Evolutionary conservation across 2,797 vertebrate genomes (phyloP).

Genomic region (Sebastiscus tertius): DNA sequence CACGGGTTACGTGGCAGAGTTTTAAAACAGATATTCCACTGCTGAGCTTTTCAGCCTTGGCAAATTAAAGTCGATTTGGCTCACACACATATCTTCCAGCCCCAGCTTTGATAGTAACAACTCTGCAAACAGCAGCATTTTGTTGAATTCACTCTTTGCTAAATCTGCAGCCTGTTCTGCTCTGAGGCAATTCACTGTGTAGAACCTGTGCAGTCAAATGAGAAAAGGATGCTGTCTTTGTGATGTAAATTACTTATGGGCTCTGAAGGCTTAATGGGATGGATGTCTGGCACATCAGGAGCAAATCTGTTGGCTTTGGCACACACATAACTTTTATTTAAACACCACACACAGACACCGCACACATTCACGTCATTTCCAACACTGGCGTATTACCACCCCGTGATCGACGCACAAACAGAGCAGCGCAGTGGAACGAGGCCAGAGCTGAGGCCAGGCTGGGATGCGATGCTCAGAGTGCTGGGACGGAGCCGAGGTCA

Average conservation of each 20-base stretch:
- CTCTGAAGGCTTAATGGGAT: constrained; percentile 64
- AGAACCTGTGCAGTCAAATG: constrained; percentile 41
- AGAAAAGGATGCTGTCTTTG: constrained; percentile 59
- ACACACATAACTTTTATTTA: constrained; percentile 38
- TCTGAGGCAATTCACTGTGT: constrained; percentile 33
- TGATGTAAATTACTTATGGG: constrained; percentile 70
- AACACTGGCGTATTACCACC: not conserved
- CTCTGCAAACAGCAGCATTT: constrained; percentile 49
- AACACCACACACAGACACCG: constrained; percentile 37
- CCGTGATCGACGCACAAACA: not conserved
- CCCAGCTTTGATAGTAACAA: constrained; percentile 44
- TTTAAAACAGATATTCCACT: constrained; percentile 37
- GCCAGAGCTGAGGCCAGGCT: constrained; percentile 40
- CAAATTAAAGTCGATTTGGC: constrained; percentile 46
- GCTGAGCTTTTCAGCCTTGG: constrained; percentile 27
- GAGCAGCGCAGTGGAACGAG: constrained; percentile 8
- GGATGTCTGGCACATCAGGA: constrained; percentile 67
- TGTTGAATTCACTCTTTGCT: constrained; percentile 9
- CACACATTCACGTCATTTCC: constrained; percentile 26
- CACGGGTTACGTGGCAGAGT: constrained; percentile 44
- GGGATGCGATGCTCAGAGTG: constrained; percentile 21
- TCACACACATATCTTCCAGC: constrained; percentile 6
- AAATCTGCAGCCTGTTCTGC: constrained; percentile 31
- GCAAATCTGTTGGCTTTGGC: constrained; percentile 67
- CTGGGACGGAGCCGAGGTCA: constrained; percentile 45